Percentiles rank a stretch among this genome's conserved stretches.
These are phyloP conservation scores for Micropoecilia bifurca DNA, from an alignment of 2,797 vertebrate genomes.

Conservation along the genomic window DNA sequence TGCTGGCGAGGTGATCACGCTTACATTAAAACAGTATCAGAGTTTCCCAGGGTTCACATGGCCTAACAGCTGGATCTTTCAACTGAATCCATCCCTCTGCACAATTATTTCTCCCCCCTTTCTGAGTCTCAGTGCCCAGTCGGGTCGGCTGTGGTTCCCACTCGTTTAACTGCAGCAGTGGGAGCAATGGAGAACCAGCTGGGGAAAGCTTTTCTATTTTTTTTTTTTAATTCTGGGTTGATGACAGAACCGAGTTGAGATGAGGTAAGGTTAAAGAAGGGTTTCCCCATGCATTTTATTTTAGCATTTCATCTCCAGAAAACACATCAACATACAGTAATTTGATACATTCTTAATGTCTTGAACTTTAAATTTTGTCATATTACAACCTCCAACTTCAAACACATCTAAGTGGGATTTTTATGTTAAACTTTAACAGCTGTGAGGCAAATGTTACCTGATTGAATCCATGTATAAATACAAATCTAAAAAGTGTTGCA, in stretches of 20 bases:
- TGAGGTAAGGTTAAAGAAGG: slow-evolving; percentile 34
- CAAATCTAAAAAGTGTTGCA: not conserved
- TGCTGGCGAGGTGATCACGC: slow-evolving; percentile 63
- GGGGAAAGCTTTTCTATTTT: slow-evolving; percentile 34
- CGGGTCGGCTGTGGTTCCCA: slow-evolving; percentile 68
- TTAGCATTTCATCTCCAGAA: slow-evolving; percentile 9
- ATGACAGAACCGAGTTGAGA: slow-evolving; percentile 50
- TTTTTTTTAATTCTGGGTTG: slow-evolving; percentile 32
- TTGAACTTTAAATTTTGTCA: not conserved
- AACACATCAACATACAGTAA: not conserved
- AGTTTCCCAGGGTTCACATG: slow-evolving; percentile 88
- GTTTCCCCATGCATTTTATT: slow-evolving; percentile 14
- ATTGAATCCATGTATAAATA: not conserved
- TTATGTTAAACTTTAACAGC: not conserved
- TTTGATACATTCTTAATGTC: not conserved
- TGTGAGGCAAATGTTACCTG: not conserved
- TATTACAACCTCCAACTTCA: not conserved
- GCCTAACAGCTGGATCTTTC: slow-evolving; percentile 86
- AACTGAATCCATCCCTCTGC: slow-evolving; percentile 67
- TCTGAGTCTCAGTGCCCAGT: slow-evolving; percentile 51
- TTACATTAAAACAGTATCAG: slow-evolving; percentile 70
- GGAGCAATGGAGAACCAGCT: slow-evolving; percentile 82
- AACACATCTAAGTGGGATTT: not conserved
- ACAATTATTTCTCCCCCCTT: slow-evolving; percentile 51
- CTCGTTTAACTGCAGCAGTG: slow-evolving; percentile 63